Conservation (phyloP, 2,888 invertebrate species). For the Parnassius smintheus region DNA sequence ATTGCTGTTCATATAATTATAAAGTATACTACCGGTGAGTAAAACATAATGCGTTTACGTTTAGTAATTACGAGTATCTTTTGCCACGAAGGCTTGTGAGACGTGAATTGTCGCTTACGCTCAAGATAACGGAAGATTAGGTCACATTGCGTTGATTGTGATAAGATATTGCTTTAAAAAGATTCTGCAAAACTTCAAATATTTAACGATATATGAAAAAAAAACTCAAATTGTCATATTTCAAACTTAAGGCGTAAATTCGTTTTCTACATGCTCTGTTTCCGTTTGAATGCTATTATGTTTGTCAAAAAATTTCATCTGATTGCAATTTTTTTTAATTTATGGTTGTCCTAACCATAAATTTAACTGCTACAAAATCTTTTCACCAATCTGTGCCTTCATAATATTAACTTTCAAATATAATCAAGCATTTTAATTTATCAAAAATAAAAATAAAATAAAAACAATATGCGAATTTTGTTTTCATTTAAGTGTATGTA, state of each 20-base stretch:
- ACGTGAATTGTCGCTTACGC: slow-evolving; percentile 50
- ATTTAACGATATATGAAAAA: neutral
- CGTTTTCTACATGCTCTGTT: slow-evolving; percentile 56
- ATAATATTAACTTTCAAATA: too few relatives aligned
- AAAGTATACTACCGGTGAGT: slow-evolving; percentile 67
- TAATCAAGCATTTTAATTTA: too few relatives aligned
- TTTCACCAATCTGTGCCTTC: too few relatives aligned
- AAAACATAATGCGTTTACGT: slow-evolving; percentile 26
- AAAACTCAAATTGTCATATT: neutral
- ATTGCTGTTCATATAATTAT: slow-evolving; percentile 64
- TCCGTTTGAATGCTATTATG: slow-evolving; percentile 46
- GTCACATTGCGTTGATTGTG: slow-evolving; percentile 69
- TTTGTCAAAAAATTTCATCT: too few relatives aligned
- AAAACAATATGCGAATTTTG: too few relatives aligned
- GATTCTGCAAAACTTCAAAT: slow-evolving; percentile 10
- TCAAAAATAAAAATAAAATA: too few relatives aligned
- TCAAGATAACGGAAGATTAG: slow-evolving; percentile 74
- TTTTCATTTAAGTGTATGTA: too few relatives aligned
- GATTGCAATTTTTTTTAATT: too few relatives aligned
- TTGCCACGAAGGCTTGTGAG: slow-evolving; percentile 61
- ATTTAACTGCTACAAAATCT: too few relatives aligned
- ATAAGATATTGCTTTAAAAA: slow-evolving; percentile 52
- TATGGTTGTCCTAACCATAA: too few relatives aligned
- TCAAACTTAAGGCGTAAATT: slow-evolving; percentile 28
- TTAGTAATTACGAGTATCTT: slow-evolving; percentile 19